Percentiles rank a stretch among this genome's conserved stretches.
Conservation (phyloP, 2,888 invertebrate species). For the Exephanes ischioxanthus region DNA sequence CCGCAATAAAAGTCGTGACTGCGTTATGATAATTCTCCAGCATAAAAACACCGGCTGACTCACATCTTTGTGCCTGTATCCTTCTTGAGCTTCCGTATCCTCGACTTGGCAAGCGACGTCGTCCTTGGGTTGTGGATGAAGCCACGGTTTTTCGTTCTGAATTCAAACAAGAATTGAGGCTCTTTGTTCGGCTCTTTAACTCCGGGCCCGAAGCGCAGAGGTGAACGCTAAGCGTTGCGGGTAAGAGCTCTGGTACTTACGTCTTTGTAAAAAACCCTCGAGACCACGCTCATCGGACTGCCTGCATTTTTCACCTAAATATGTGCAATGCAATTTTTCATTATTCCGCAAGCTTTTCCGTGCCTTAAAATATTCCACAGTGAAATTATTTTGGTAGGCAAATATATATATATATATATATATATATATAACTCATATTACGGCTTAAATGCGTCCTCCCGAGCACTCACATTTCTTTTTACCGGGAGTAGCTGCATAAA, state of each 20-base stretch:
- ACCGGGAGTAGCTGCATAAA: background rate
- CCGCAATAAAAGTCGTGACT: background rate
- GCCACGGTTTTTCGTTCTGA: conserved; percentile 83
- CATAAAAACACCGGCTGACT: conserved; percentile 23
- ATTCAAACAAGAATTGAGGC: conserved; percentile 72
- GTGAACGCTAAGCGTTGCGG: background rate
- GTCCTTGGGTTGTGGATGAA: conserved; percentile 81
- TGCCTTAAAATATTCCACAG: conserved; percentile 11
- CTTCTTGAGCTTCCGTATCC: conserved; percentile 77
- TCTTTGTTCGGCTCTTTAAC: conserved; percentile 18
- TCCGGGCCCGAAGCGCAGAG: background rate
- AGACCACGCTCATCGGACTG: conserved; percentile 83
- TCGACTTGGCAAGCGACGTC: conserved; percentile 79
- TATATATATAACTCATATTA: background rate
- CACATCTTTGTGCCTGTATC: conserved; percentile 82
- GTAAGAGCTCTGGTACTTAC: conserved; percentile 75
- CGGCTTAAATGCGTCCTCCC: background rate
- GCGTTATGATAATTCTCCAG: background rate
- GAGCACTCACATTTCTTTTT: background rate
- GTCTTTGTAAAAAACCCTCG: conserved; percentile 82
- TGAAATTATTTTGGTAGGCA: background rate
- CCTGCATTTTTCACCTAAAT: conserved; percentile 81
- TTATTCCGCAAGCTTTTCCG: conserved; percentile 4
- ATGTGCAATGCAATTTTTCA: conserved; percentile 47
- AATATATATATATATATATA: background rate